Base-by-base conservation (phyloP, 2,888 invertebrate genomes). In the Amiota minor region DNA sequence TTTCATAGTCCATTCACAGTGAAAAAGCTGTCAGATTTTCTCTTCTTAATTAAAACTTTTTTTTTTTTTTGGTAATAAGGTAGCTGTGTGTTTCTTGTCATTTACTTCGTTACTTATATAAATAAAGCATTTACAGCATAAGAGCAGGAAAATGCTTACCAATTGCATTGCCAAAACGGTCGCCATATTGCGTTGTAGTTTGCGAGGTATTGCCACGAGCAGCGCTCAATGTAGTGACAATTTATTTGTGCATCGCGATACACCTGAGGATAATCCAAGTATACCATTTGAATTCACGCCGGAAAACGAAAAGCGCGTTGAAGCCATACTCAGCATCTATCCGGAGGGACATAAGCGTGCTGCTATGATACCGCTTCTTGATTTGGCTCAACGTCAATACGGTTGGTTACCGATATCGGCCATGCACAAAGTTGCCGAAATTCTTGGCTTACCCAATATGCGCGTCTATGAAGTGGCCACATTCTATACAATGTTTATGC, bases 381-480 rank as follows among this genome's bases (percentile, higher is more conserved):
- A 99, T 90, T 91, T 99, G 75, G 99, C 99, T 0, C 99, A 99
- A 90, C 93, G 99, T 73, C 99, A 99, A 89, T 95, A 98, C 87
- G 98, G 98, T 70, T 99, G 99, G 99, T 91, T 99, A 71, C 98
- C 99, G 0, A 96, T 99, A 85, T 94, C 98, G 0, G 99, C 98
- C 0, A 99, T 99, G 99, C 97, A 99, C 90, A 96, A 96, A 90
- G 99, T 99, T 4, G 99, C 99, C 10, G 97, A 98, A 78, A 92
- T 98, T 76, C 91, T 99, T 6, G 92, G 94, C 70, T 92, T 99
- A 82, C 97, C 99, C 0, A 93, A 94, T 75, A 99, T 99, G 99
- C 93, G 99, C 81, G 99, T 99, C 0, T 99, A 99, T 89, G 99
- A 99, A 92, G 99, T 99, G 45, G 99, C 99, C 75, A 99, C 99